Percentiles rank a stretch among this genome's conserved stretches.
Conservation (phyloP, 2,888 invertebrate species). For the Lamellibrachia satsuma region DNA sequence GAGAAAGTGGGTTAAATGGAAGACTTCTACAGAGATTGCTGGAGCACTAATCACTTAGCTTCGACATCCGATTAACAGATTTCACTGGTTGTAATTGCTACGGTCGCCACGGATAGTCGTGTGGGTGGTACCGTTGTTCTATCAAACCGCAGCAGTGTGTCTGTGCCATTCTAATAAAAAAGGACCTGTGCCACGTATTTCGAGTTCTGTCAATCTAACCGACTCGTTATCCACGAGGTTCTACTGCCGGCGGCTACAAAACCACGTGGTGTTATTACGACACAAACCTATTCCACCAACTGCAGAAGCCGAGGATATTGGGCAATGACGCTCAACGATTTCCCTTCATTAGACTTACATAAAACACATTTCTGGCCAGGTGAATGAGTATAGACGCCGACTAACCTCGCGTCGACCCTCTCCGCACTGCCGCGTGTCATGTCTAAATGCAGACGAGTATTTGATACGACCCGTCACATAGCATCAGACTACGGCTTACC, state of each 20-base stretch:
- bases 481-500: too few species aligned
- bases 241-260: not conserved
- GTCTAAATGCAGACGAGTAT: not conserved
- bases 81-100: not conserved
- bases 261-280: not conserved
- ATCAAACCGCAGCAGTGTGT: not conserved
- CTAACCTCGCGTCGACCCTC: not conserved
- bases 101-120: not conserved
- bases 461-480: too few species aligned
- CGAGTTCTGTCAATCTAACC: not conserved
- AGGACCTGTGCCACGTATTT: not conserved
- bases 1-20: not conserved
- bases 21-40: not conserved
- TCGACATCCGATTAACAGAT: slow-evolving; percentile 10
- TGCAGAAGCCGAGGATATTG: not conserved
- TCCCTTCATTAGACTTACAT: not conserved
- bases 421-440: not conserved
- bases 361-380: not conserved
- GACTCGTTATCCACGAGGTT: not conserved
- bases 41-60: not conserved
- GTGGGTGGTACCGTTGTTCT: not conserved
- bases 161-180: not conserved
- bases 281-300: not conserved
- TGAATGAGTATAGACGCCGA: not conserved
- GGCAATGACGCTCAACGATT: not conserved